Percentiles rank a stretch among this genome's conserved stretches.
phyloP scores from a whole-genome alignment of 2,797 vertebrate genomes.

The Etheostoma perlongum region DNA sequence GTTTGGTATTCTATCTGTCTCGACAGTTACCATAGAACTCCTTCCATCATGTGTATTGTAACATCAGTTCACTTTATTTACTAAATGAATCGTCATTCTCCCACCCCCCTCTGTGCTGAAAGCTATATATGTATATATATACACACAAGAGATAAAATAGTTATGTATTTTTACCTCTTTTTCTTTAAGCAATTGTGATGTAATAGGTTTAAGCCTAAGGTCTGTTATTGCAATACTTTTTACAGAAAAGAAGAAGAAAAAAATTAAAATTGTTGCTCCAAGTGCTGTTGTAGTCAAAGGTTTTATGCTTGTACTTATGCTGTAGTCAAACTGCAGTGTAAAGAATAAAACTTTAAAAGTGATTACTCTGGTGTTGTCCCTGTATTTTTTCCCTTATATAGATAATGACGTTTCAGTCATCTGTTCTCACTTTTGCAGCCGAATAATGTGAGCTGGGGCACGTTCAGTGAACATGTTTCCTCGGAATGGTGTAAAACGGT shows the following conservation, averaged over 20 bases:
- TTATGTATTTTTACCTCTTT: constrained; percentile 88
- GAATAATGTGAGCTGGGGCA: neutral
- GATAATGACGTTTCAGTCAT: constrained; percentile 31
- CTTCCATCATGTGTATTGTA: constrained; percentile 84
- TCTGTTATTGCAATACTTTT: constrained; percentile 96
- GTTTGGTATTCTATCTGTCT: constrained; percentile 83
- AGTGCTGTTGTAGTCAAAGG: constrained; percentile 96
- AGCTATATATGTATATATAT: constrained; percentile 30
- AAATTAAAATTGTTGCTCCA: constrained; percentile 90
- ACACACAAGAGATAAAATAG: constrained; percentile 79
- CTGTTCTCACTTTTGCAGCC: constrained; percentile 27
- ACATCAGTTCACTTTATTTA: constrained; percentile 84
- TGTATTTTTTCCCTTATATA: constrained; percentile 34
- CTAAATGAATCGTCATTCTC: constrained; percentile 65
- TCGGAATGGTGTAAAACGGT: too few relatives aligned
- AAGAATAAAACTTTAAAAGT: constrained; percentile 95
- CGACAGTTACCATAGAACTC: constrained; percentile 84
- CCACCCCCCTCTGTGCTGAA: constrained; percentile 67
- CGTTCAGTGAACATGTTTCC: too few relatives aligned
- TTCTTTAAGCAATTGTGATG: constrained; percentile 93
- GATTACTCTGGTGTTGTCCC: constrained; percentile 62
- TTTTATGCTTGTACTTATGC: constrained; percentile 97
- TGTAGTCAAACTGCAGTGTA: constrained; percentile 93
- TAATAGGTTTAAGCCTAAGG: constrained; percentile 93
- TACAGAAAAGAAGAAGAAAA: constrained; percentile 86